Conservation (phyloP, 2,113 vertebrate genomes). For the Coracopsis vasa region DNA sequence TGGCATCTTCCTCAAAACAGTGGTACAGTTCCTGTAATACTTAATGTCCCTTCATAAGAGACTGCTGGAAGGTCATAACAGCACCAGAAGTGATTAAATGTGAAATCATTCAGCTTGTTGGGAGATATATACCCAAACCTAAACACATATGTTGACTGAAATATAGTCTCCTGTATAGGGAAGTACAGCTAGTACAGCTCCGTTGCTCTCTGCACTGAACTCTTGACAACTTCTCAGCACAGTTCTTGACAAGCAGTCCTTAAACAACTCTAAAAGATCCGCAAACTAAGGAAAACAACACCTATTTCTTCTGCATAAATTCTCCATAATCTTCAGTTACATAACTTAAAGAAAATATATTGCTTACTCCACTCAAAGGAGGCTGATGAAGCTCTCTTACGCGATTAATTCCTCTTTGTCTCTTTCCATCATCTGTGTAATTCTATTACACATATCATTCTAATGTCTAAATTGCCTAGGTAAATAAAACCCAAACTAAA, state of each 20-base stretch:
- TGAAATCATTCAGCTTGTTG: not conserved
- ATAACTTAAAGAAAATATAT: not conserved
- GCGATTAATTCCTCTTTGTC: not conserved
- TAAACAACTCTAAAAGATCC: not conserved
- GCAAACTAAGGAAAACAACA: not conserved
- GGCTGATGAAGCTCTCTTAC: rapidly evolving
- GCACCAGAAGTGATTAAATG: not conserved
- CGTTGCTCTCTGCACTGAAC: not conserved
- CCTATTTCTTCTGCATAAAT: not conserved
- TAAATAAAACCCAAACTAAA: not conserved
- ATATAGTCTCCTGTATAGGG: not conserved
- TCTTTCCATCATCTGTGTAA: not conserved
- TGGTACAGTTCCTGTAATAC: not conserved
- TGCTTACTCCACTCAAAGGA: not conserved
- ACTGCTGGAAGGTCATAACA: not conserved
- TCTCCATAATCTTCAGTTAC: not conserved
- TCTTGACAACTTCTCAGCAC: not conserved
- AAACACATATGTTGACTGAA: not conserved
- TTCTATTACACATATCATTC: not conserved
- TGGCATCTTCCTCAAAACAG: not conserved
- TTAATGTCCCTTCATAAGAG: not conserved
- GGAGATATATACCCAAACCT: not conserved
- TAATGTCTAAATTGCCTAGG: not conserved
- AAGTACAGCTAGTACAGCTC: not conserved
- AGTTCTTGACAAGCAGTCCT: not conserved